Evolutionary conservation across 2,113 vertebrate genomes (phyloP), one percentile per base, ranked within the genome.

Genomic region (Aptenodytes forsteri): DNA sequence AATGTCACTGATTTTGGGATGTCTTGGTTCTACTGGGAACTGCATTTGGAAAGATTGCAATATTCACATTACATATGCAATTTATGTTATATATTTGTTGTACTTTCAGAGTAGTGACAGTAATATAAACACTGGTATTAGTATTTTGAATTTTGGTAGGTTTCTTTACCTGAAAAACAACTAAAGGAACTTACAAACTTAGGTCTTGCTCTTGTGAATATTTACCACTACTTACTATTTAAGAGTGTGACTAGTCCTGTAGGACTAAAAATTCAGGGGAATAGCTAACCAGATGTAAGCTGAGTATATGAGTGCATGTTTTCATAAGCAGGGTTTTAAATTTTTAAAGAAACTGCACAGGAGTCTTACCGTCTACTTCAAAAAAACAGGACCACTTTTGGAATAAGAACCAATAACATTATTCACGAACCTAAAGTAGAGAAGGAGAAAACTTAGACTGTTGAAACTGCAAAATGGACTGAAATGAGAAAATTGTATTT

Each of bases 401-500:
- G n/a, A 61, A 66, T 83, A 83, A 50, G 76, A 80, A 93, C 76
- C 16, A 70, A 71, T 47, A 81, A 23, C 32, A 19, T 67, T 87
- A 46, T 83, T 87, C 61, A 34, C 46, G 93, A 65, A 82, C 36
- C 30, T 85, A 20, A 87, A 70, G 59, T 26, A 66, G 27, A 89
- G 32, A 87, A 25, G 36, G 26, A 90, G 36, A 78, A 72, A 85
- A 80, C 49, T 71, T 69, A 40, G 17, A 15, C 42, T 50, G 67
- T 83, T 96, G 78, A 90, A 96, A 80, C 42, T 83, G 38, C 9
- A 38, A 82, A 94, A 85, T 2, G 5, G 40, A 42, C 87, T 94
- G 59, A 84, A 93, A 84, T 83, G 50, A 85, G 62, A 77, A 94
- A 89, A 93, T 23, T 76, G 12, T 94, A 38, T 87, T 96, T 94